These are phyloP conservation scores for Physeter macrocephalus DNA, from an alignment of 2,113 vertebrate genomes.

Conservation along the genomic window DNA sequence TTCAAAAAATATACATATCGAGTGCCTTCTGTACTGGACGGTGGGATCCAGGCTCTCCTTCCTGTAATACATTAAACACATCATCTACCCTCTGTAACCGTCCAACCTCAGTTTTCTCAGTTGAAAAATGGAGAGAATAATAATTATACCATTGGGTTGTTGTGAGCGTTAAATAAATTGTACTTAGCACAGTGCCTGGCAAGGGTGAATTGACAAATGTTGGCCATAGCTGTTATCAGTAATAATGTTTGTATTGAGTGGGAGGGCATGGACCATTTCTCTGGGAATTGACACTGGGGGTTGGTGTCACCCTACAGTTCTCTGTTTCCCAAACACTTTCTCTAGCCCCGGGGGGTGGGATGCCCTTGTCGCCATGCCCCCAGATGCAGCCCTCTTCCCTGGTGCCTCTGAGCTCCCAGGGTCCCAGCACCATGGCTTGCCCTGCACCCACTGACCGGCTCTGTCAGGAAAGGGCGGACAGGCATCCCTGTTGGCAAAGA, in stretches of 20 bases:
- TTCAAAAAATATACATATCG: neutral
- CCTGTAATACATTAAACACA: neutral
- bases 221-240: neutral
- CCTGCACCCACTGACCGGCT: neutral
- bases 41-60: neutral
- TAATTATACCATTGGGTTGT: neutral
- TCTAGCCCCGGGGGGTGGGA: too few relatives aligned
- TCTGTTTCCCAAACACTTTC: neutral
- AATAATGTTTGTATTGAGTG: neutral
- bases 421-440: neutral
- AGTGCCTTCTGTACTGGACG: neutral
- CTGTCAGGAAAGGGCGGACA: conserved; percentile 51
- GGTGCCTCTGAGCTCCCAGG: neutral
- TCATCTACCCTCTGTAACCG: neutral
- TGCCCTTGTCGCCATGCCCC: accelerated
- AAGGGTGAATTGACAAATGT: neutral
- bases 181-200: neutral
- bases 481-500: conserved; percentile 35
- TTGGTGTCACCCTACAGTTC: accelerated
- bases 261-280: neutral
- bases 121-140: neutral
- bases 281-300: accelerated
- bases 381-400: neutral
- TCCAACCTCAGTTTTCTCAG: neutral
- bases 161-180: neutral